Base-by-base conservation (phyloP, 2,113 vertebrate genomes). In the Paradoxurus hermaphroditus region DNA sequence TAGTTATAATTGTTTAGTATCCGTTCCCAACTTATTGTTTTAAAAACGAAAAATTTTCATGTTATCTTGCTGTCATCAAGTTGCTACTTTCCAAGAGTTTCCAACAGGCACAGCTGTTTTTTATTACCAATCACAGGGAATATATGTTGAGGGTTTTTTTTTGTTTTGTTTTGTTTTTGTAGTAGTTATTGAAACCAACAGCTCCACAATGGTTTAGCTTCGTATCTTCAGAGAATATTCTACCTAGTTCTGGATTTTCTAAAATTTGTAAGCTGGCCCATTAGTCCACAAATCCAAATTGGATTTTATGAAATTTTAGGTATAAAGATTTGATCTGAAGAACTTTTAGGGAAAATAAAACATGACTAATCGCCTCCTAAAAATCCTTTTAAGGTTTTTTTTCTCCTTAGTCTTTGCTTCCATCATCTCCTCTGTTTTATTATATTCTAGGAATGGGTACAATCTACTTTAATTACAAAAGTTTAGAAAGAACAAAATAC, bases 81-180 rank as follows among this genome's bases (percentile, higher is more conserved):
- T 78, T 88, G 31, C 92, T 86, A 53, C 39, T 21, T 98, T 70
- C 3, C 63, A 89, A 68, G 0, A 59, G 13, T 94, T 96, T 97
- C 46, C 81, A 96, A 87, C 11, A 94, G 56, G 41, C 49, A 56
- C 86, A 98, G 86, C 81, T 97, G 34, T 97, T 97, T 92, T 31
- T 95, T 93, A 75, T 79, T 90, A 85, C 46, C 67, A 78, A 68
- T 95, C 81, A 94, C 86, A 97, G 63, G 49, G 81, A 93, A 93
- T 96, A 68, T 9, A 39, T 41, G 4, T 89, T 86, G 94, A 65
- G 72, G 36, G 39, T 92, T 41, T 78, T 53, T n/a, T n/a, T n/a
- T n/a, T n/a, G n/a, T n/a, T n/a, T n/a, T n/a, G n/a, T n/a, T n/a
- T n/a, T n/a, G n/a, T n/a, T n/a, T 78, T 94, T 97, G 91, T 15